Conservation (phyloP, 1,140 invertebrate species). For the Asbolus verrucosus region DNA sequence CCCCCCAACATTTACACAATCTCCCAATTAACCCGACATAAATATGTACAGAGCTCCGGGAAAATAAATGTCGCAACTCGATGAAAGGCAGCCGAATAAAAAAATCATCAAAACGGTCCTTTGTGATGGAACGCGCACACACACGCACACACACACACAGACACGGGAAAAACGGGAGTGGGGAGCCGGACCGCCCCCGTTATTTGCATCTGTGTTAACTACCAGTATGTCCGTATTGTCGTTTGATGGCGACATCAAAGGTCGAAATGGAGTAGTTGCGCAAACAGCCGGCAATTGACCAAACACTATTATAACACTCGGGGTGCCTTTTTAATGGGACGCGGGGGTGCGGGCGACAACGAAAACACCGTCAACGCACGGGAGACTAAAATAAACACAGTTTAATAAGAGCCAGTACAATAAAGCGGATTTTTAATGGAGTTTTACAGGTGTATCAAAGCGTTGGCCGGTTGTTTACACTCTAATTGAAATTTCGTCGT, state of each 20-base stretch:
- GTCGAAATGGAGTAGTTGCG: slow-evolving; percentile 37
- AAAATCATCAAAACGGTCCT: slow-evolving; percentile 33
- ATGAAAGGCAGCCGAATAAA: slow-evolving; percentile 25
- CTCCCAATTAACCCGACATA: slow-evolving; percentile 13
- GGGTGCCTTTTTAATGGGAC: slow-evolving; percentile 26
- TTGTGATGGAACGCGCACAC: slow-evolving; percentile 9
- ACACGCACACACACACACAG: slow-evolving; percentile 9
- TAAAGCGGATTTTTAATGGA: slow-evolving; percentile 33
- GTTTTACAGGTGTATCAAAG: slow-evolving; percentile 29
- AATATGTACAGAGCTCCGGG: slow-evolving; percentile 14
- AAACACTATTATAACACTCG: slow-evolving; percentile 42
- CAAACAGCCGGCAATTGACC: slow-evolving; percentile 39
- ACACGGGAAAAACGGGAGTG: slow-evolving; percentile 9
- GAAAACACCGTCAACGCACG: slow-evolving; percentile 13
- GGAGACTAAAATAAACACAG: slow-evolving; percentile 23
- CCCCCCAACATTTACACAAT: neutral
- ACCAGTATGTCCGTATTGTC: slow-evolving; percentile 41
- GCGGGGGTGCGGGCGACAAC: neutral
- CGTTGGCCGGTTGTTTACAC: slow-evolving; percentile 22
- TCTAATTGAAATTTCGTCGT: slow-evolving; percentile 24
- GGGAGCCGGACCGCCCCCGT: slow-evolving; percentile 1
- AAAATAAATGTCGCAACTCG: slow-evolving; percentile 28
- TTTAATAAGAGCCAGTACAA: slow-evolving; percentile 24
- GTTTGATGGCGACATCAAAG: slow-evolving; percentile 46
- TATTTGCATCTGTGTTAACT: slow-evolving; percentile 43